These are phyloP conservation scores for Corythornis vintsioides DNA, from an alignment of 2,113 vertebrate genomes.

Conservation along the genomic window DNA sequence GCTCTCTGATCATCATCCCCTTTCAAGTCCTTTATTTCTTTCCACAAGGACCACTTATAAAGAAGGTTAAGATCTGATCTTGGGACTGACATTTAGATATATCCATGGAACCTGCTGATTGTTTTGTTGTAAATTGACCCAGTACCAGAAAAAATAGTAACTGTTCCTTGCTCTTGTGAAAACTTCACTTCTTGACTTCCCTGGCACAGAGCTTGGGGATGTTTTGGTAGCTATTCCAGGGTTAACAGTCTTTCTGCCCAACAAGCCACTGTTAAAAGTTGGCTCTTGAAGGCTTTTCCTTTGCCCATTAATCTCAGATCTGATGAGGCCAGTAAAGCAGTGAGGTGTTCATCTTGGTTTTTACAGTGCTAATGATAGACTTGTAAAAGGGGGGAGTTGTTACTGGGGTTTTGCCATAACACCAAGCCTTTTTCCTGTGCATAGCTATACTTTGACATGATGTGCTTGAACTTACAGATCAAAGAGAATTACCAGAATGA, in stretches of 20 bases:
- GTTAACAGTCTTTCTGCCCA: background rate
- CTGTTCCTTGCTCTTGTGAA: background rate
- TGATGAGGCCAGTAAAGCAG: conserved; percentile 1
- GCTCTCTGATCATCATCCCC: background rate
- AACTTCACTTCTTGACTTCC: background rate
- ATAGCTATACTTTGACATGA: background rate
- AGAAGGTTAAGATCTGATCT: background rate
- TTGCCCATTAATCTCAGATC: background rate
- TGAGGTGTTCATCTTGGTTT: conserved; percentile 28
- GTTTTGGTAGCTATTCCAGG: background rate
- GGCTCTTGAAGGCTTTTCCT: background rate
- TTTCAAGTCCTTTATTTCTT: background rate
- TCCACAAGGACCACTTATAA: background rate
- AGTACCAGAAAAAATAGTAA: background rate
- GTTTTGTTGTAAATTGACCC: background rate
- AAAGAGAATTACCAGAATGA: conserved; percentile 56
- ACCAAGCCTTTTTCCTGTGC: background rate
- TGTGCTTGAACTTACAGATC: conserved; percentile 40
- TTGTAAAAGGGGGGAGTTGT: background rate
- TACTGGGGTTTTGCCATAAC: background rate
- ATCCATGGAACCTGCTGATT: background rate
- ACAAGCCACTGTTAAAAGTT: background rate
- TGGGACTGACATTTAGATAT: background rate
- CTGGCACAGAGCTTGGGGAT: background rate
- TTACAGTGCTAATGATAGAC: conserved; percentile 21